phyloP scores from a whole-genome alignment of 2,113 vertebrate species.

The Gambusia holbrooki region DNA sequence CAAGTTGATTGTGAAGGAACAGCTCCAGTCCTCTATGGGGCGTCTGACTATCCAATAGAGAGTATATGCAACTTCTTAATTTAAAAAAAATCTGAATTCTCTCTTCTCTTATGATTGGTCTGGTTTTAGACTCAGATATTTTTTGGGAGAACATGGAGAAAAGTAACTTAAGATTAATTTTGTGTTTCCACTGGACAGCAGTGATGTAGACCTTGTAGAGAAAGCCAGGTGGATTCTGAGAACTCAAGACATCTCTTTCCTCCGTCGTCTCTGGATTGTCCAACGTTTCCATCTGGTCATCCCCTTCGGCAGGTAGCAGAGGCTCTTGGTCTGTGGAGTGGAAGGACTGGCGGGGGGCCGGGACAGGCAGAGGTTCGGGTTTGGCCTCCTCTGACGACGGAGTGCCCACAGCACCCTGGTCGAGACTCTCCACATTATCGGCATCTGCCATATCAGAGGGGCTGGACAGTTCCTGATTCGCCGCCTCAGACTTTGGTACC shows the following conservation, averaged over 20 bases:
- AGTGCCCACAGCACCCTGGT: constrained; percentile 19
- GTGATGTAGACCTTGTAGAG: constrained; percentile 65
- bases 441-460: constrained; percentile 32
- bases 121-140: no score
- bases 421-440: constrained; percentile 7
- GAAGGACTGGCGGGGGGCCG: constrained; percentile 65
- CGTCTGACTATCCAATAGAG: no score
- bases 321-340: constrained; percentile 9
- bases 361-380: constrained; percentile 52
- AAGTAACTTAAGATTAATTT: neutral
- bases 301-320: neutral
- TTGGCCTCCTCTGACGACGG: constrained; percentile 19
- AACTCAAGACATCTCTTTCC: constrained; percentile 22
- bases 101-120: no score
- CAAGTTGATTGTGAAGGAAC: no score
- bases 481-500: constrained; percentile 24
- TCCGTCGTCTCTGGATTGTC: constrained; percentile 1
- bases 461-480: constrained; percentile 27
- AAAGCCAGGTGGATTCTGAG: constrained; percentile 60
- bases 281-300: constrained; percentile 9
- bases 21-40: no score
- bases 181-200: neutral
- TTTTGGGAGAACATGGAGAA: no score
- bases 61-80: neutral
- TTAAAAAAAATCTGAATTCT: no score